These are phyloP conservation scores for Drosophila monieri DNA, from an alignment of 2,888 invertebrate genomes.

Conservation along the genomic window DNA sequence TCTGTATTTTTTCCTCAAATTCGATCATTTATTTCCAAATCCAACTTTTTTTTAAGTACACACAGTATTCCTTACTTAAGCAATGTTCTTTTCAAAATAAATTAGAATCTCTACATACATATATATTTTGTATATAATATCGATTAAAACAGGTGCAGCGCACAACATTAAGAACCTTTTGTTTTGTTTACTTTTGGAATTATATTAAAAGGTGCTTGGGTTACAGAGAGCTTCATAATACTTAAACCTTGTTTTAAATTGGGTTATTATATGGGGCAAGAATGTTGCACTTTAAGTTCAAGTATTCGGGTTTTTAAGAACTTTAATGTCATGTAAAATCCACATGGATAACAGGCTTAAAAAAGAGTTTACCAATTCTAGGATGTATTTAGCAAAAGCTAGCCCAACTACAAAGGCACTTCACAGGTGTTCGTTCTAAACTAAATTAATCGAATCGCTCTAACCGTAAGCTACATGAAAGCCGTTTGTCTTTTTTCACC, in stretches of 20 bases:
- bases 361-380: constrained; percentile 39
- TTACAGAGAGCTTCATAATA: constrained; percentile 31
- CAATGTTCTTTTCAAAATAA: constrained; percentile 20
- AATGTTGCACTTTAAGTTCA: constrained; percentile 9
- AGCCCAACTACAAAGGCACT: constrained; percentile 54
- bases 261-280: constrained; percentile 19
- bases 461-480: constrained; percentile 33
- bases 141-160: constrained; percentile 57
- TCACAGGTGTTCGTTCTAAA: constrained; percentile 39
- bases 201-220: constrained; percentile 35
- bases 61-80: constrained; percentile 24
- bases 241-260: constrained; percentile 10
- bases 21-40: constrained; percentile 28
- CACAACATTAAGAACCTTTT: constrained; percentile 56
- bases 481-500: constrained; percentile 27
- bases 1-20: constrained; percentile 2
- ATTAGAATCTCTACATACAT: constrained; percentile 42
- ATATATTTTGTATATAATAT: constrained; percentile 38
- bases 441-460: constrained; percentile 29
- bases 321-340: constrained; percentile 29
- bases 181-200: constrained; percentile 44
- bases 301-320: constrained; percentile 13
- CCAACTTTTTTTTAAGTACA: constrained; percentile 29
- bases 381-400: constrained; percentile 63
- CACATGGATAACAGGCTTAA: constrained; percentile 42